Conservation (phyloP, 2,113 vertebrate species). For the Triplophysa tibetana region DNA sequence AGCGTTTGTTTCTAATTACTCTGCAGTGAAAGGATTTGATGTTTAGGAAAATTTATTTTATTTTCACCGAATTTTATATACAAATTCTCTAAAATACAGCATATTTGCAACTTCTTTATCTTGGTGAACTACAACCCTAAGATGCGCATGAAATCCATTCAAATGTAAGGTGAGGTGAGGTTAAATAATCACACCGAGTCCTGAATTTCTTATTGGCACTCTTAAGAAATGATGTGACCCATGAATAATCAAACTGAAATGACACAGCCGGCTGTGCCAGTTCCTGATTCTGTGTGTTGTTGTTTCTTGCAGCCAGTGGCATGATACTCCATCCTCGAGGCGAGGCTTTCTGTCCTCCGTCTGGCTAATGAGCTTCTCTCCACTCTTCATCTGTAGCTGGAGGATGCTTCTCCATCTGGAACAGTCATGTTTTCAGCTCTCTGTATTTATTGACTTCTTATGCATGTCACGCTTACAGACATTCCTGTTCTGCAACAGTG, state of each 20-base stretch:
- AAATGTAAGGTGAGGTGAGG: too few relatives aligned
- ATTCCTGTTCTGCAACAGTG: background rate
- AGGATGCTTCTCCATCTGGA: slow-evolving; percentile 22
- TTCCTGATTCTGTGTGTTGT: background rate
- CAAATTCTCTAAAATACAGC: too few relatives aligned
- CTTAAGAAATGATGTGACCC: background rate
- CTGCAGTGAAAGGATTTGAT: too few relatives aligned
- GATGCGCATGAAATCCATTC: too few relatives aligned
- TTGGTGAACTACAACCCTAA: too few relatives aligned
- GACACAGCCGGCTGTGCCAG: background rate
- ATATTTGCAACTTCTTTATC: too few relatives aligned
- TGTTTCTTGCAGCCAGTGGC: background rate
- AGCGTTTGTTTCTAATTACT: too few relatives aligned
- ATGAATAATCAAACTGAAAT: slow-evolving; percentile 8
- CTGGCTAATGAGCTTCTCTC: slow-evolving; percentile 16
- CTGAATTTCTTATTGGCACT: background rate
- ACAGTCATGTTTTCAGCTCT: background rate
- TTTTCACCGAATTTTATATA: too few relatives aligned
- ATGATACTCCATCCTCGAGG: background rate
- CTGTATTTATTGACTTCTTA: slow-evolving; percentile 14
- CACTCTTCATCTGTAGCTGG: slow-evolving; percentile 12
- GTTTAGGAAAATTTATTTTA: too few relatives aligned
- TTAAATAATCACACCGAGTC: background rate
- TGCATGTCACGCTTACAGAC: background rate
- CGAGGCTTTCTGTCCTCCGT: slow-evolving; percentile 14